Percentiles rank a stretch among this genome's conserved stretches.
Evolutionary conservation across 2,888 invertebrate genomes (phyloP).

Genomic region (Andrena camellia): DNA sequence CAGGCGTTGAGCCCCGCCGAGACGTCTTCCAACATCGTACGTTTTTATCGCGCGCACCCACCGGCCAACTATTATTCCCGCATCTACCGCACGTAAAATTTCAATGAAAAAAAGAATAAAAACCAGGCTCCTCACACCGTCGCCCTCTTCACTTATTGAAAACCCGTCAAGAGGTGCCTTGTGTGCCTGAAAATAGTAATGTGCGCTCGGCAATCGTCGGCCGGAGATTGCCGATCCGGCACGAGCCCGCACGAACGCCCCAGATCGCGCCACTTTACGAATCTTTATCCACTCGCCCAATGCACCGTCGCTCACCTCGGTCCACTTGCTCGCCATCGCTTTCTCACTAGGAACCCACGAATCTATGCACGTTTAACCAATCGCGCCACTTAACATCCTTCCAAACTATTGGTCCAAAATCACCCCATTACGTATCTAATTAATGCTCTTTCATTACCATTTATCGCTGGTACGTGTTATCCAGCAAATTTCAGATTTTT

Average conservation of each 20-base stretch:
- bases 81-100: slow-evolving; percentile 68
- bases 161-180: slow-evolving; percentile 82
- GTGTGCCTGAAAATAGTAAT: slow-evolving; percentile 84
- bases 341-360: slow-evolving; percentile 24
- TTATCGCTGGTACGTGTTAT: not conserved
- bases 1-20: slow-evolving; percentile 74
- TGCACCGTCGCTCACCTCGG: not conserved
- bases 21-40: slow-evolving; percentile 74
- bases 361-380: not conserved
- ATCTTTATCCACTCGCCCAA: slow-evolving; percentile 38
- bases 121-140: slow-evolving; percentile 71
- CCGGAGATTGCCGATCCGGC: slow-evolving; percentile 66
- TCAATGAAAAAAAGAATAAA: slow-evolving; percentile 74
- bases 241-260: slow-evolving; percentile 63
- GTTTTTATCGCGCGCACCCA: slow-evolving; percentile 54
- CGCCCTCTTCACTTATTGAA: slow-evolving; percentile 81
- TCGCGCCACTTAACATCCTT: not conserved
- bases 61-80: slow-evolving; percentile 64
- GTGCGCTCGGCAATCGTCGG: slow-evolving; percentile 80
- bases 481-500: not conserved
- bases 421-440: not conserved
- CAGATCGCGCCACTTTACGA: slow-evolving; percentile 72
- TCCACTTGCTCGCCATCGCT: not conserved
- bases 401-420: slow-evolving; percentile 12
- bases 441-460: not conserved